These are phyloP conservation scores for Gallinago paraguaiae DNA, from an alignment of 2,113 vertebrate genomes.

Conservation along the genomic window DNA sequence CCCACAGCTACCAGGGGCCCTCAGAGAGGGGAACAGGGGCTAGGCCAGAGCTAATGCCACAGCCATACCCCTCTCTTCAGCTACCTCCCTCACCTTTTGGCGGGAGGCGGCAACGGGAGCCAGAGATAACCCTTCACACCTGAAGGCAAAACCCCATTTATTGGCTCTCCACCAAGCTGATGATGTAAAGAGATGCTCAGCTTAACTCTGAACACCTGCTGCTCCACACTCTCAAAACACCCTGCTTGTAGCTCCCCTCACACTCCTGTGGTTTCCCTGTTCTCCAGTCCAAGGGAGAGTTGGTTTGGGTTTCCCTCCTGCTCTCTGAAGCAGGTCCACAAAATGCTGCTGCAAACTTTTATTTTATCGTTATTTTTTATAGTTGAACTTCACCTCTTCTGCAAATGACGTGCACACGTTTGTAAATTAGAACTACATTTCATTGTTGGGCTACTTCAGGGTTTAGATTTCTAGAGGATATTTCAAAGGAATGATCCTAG, in stretches of 20 bases:
- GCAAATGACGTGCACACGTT: background rate
- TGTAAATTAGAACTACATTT: background rate
- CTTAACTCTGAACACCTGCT: background rate
- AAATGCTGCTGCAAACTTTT: background rate
- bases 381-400: background rate
- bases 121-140: too few species aligned
- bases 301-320: background rate
- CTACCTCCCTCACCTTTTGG: accelerated
- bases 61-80: accelerated
- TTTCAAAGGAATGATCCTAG: background rate
- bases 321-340: background rate
- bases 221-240: background rate
- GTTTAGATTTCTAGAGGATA: background rate
- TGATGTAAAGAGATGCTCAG: background rate
- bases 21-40: accelerated
- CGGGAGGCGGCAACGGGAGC: accelerated
- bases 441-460: background rate
- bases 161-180: background rate
- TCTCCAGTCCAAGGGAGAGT: background rate
- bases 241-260: too few species aligned
- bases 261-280: background rate
- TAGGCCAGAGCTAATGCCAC: too few species aligned
- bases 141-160: accelerated
- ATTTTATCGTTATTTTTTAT: background rate
- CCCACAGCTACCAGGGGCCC: accelerated